Evolutionary conservation across 2,888 invertebrate genomes (phyloP), one percentile per base, ranked within the genome.

Genomic region (Caenorhabditis sulstoni): DNA sequence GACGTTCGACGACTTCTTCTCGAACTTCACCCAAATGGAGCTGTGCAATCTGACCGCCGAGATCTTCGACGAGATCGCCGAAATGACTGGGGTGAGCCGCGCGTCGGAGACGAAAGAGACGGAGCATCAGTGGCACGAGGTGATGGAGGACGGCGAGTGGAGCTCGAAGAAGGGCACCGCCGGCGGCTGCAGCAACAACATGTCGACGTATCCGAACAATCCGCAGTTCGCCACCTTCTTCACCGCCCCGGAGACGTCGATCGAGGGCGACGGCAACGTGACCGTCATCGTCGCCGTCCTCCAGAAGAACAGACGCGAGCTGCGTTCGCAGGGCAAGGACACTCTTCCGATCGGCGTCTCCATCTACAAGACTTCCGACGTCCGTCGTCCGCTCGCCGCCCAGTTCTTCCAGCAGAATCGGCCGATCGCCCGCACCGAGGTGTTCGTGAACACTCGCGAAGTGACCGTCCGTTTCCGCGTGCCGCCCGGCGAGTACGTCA

Each of bases 41-140:
- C 94, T 97, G 83, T 97, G 97, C 91, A 96, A 97, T 91, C 94
- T 98, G 91, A 95, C 95, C 90, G 97, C 97, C 0, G 97, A 97
- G 9, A 95, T 96, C 0, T 91, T 96, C 84, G 94, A 94, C 49
- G 91, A 91, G 53, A 84, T 89, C 65, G 70, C 79, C 45, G 81
- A 84, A 39, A 89, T 89, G 89, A 89, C 87, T 37, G 88, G 87
- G 2, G 83, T 87, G 12, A 67, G 62, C 57, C 18, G 57, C 5
- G 96, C 91, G 96, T 97, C 91, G 8, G 55, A 73, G 45, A 64
- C 58, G 2, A 7, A 11, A 8, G 67, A 61, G 7, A 66, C 66
- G 12, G 70, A 73, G 12, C 64, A 67, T 44, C 62, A 74, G 39
- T 98, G 97, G 97, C 95, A 95, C 91, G 95, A 95, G 93, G 95